Conservation (phyloP, 2,888 invertebrate species). For the Physocephala rufipes region DNA sequence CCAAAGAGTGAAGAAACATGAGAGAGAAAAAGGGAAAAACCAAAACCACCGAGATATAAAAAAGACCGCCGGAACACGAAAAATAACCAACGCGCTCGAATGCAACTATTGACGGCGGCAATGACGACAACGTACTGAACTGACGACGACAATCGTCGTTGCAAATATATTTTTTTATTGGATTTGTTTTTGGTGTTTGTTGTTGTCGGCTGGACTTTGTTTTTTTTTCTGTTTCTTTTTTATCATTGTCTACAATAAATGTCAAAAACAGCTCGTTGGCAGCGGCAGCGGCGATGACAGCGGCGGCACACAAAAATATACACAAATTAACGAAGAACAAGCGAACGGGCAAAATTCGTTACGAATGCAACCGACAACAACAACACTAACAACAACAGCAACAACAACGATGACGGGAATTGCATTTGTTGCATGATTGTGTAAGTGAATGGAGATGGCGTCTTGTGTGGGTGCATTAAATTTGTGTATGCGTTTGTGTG, state of each 20-base stretch:
- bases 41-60: constrained; percentile 7
- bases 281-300: neutral
- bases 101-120: constrained; percentile 43
- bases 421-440: neutral
- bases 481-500: neutral
- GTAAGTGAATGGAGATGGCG: neutral
- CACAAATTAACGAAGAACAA: constrained; percentile 1
- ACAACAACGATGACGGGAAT: constrained; percentile 15
- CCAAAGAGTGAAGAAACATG: neutral
- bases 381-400: constrained; percentile 20
- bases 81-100: constrained; percentile 46
- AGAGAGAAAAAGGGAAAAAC: neutral
- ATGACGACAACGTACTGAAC: constrained; percentile 29
- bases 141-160: constrained; percentile 16
- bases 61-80: neutral
- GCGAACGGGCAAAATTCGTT: too few relatives aligned
- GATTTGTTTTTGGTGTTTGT: neutral
- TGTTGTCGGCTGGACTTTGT: constrained; percentile 10
- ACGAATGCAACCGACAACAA: neutral
- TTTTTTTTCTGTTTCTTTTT: constrained; percentile 7
- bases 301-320: neutral
- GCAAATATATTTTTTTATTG: neutral
- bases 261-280: constrained; percentile 18
- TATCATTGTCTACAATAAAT: constrained; percentile 16
- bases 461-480: neutral